Base-by-base conservation (phyloP, 2,113 vertebrate species). In the Anguilla rostrata region DNA sequence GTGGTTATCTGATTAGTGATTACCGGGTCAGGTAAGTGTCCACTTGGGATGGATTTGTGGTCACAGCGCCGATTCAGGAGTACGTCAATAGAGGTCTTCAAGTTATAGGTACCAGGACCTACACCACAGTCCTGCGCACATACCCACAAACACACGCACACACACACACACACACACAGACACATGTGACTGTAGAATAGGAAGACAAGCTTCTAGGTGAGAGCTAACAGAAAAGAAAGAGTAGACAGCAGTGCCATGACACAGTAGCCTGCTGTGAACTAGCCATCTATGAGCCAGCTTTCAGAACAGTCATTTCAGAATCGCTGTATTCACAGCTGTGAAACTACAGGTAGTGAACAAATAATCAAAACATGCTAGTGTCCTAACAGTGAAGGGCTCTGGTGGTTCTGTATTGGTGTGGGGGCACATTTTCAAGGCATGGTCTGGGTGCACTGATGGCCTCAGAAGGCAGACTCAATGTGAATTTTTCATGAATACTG, bases 91-190 rank as follows among this genome's bases (percentile, higher is more conserved):
- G 87, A 89, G 29, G 88, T 92, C 87, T 89, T 93, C 40, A 95
- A 63, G 63, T 85, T 53, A 82, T 97, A 96, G 53, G 93, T 94
- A 22, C 91, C 91, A 0, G 96, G 96, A 15, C 92, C 93, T 85
- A 94, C 91, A 7, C 93, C 92, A 1, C 92, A 92, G 66, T 92
- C 94, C 94, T 96, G 81, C 83, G 75, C 18, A 49, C 18, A 86
- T 39, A 79, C 16, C 84, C 40, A 29, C 39, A 85, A n/a, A n/a
- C 46, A 81, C 78, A 39, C 11, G 12, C 34, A 80, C 5, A 16
- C 12, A 39, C 18, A 40, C 78, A 29, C 39, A 85, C 14, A n/a
- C 46, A 81, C 78, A 39, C 11, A n/a, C 34, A 80, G 1, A 39
- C 12, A 39, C 18, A 40, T 7, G 20, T 86, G 49, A 86, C 49